A percentile compares a stretch with the other conserved stretches of the same genome.
Evolutionary conservation across 2,797 vertebrate genomes (phyloP).

Genomic region (Danio jaintianensis): DNA sequence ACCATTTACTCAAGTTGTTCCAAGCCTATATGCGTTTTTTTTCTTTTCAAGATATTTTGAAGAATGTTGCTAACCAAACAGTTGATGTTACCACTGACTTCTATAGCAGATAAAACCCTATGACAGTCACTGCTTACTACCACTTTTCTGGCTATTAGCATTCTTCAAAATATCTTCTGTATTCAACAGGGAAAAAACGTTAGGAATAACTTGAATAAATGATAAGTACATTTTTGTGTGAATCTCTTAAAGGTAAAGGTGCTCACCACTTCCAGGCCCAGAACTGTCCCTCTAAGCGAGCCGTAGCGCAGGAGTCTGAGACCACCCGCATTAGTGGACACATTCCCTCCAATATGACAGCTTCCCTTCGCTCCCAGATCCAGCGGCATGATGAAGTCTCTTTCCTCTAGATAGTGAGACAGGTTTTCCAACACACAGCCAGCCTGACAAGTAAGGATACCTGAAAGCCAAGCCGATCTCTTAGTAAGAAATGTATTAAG

Average conservation of each 20-base stretch:
- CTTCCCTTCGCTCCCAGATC: slow-evolving; percentile 96
- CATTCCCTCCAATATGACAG: slow-evolving; percentile 95
- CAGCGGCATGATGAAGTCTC: slow-evolving; percentile 89
- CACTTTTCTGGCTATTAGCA: too few species aligned
- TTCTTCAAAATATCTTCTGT: too few species aligned
- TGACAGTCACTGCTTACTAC: too few species aligned
- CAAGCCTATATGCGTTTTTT: too few species aligned
- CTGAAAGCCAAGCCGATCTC: slow-evolving; percentile 67
- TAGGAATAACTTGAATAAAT: too few species aligned
- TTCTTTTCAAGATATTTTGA: too few species aligned
- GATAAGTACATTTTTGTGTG: too few species aligned
- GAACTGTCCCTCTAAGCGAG: slow-evolving; percentile 89
- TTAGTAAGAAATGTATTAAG: not conserved
- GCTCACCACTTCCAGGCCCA: slow-evolving; percentile 94
- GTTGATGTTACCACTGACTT: too few species aligned
- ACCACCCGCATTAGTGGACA: slow-evolving; percentile 94
- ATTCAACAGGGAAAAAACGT: too few species aligned
- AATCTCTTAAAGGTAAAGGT: not conserved
- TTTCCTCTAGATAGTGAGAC: slow-evolving; percentile 82
- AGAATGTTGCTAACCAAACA: too few species aligned
- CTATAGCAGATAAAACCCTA: too few species aligned
- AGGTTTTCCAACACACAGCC: slow-evolving; percentile 92
- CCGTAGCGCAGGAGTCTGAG: slow-evolving; percentile 91
- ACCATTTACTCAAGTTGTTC: too few species aligned
- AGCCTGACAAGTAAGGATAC: slow-evolving; percentile 91